Evolutionary conservation across 2,797 vertebrate genomes (phyloP).

Genomic region (Gallinago solitaria): DNA sequence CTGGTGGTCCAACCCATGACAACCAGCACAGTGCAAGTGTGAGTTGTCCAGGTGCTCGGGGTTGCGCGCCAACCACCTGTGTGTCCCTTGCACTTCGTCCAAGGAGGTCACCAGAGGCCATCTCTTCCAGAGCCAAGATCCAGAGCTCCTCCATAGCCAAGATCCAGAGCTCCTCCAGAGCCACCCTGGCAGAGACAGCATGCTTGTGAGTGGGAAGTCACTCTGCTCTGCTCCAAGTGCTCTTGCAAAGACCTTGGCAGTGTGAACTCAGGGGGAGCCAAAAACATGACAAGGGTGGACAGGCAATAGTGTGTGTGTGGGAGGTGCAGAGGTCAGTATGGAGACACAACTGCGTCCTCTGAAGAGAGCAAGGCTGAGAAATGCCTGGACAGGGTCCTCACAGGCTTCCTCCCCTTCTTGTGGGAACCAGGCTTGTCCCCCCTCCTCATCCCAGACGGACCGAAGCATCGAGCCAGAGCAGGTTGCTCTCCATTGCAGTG

Average conservation of each 20-base stretch:
- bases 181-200: neutral
- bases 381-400: neutral
- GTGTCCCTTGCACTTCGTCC: neutral
- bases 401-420: neutral
- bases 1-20: rapidly evolving
- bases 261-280: neutral
- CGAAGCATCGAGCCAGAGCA: rapidly evolving
- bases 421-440: neutral
- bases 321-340: neutral
- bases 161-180: neutral
- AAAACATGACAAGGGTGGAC: neutral
- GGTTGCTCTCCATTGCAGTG: neutral
- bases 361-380: neutral
- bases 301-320: neutral
- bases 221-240: neutral
- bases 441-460: neutral
- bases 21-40: neutral
- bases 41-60: neutral
- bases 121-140: neutral
- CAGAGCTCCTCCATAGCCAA: neutral
- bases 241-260: neutral
- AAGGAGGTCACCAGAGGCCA: neutral
- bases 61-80: neutral
- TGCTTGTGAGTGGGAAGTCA: neutral
- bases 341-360: neutral